Evolutionary conservation across 2,797 vertebrate species (phyloP).

Genomic region (Sebastes nivosus): DNA sequence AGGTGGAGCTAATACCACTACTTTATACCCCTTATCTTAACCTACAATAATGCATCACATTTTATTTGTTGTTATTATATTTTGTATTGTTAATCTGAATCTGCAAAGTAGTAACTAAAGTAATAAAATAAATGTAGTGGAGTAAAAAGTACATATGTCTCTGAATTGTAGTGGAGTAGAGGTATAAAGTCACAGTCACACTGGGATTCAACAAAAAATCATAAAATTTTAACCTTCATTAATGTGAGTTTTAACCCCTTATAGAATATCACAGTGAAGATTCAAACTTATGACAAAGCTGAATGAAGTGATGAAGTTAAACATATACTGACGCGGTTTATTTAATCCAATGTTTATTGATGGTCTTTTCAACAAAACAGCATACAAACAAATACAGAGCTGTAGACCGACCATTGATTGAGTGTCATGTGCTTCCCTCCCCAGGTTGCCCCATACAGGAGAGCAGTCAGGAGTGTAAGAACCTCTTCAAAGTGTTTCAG

Average conservation of each 20-base stretch:
- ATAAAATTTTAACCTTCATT: neutral
- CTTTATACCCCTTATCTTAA: neutral
- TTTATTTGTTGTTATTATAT: too few species aligned
- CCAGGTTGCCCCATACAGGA: slow-evolving; percentile 87
- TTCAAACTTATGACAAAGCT: neutral
- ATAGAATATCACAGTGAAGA: neutral
- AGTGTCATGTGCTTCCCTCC: neutral
- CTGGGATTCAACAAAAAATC: neutral
- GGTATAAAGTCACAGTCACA: neutral
- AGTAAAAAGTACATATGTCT: neutral
- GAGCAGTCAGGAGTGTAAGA: slow-evolving; percentile 80
- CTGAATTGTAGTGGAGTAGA: neutral
- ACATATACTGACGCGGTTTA: neutral
- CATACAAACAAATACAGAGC: neutral
- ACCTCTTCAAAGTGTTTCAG: slow-evolving; percentile 86
- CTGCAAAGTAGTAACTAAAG: neutral
- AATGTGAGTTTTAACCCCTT: neutral
- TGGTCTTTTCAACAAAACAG: neutral
- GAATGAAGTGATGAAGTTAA: too few species aligned
- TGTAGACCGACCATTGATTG: neutral
- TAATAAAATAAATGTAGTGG: neutral
- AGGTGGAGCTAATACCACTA: neutral
- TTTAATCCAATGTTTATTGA: neutral
- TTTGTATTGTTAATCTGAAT: neutral
- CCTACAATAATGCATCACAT: too few species aligned